These are phyloP conservation scores for Drosophila lutescens DNA, from an alignment of 2,888 invertebrate genomes.

Conservation along the genomic window DNA sequence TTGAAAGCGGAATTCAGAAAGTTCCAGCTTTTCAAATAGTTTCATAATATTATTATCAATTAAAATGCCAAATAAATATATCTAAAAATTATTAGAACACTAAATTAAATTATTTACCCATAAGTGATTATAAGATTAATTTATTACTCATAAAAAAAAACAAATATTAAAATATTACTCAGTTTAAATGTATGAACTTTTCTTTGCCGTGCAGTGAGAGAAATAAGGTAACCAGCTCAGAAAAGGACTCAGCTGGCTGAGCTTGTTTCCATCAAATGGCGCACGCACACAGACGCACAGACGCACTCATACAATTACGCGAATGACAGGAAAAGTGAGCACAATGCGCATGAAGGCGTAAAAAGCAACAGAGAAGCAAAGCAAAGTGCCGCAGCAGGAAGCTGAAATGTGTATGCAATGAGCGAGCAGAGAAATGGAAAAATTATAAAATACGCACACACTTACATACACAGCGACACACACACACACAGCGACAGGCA, in stretches of 20 bases:
- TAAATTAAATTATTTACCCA: too few relatives aligned
- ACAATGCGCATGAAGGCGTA: conserved; percentile 75
- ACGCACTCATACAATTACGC: conserved; percentile 64
- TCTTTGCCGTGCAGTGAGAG: conserved; percentile 3
- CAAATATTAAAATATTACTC: not conserved
- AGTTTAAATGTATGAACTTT: too few relatives aligned
- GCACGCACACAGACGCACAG: conserved; percentile 21
- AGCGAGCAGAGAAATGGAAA: conserved; percentile 65
- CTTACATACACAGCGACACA: too few relatives aligned
- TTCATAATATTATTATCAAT: too few relatives aligned
- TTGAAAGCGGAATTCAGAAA: too few relatives aligned
- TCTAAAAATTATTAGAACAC: too few relatives aligned
- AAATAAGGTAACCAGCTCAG: conserved; percentile 62
- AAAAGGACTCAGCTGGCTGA: conserved; percentile 50
- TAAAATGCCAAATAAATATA: too few relatives aligned
- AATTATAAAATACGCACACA: conserved; percentile 66
- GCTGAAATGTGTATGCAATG: conserved; percentile 64
- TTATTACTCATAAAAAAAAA: too few relatives aligned
- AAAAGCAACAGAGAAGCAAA: conserved; percentile 54
- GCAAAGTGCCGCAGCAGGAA: conserved; percentile 41
- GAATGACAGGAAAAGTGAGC: conserved; percentile 76
- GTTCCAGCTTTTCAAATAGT: too few relatives aligned
- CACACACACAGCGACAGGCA: conserved; percentile 11
- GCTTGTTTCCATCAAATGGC: conserved; percentile 63
- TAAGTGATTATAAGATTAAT: too few relatives aligned